Evolutionary conservation across 2,888 invertebrate species (phyloP), one percentile per base, ranked within the genome.

Genomic region (Acanthosepion lycidas): DNA sequence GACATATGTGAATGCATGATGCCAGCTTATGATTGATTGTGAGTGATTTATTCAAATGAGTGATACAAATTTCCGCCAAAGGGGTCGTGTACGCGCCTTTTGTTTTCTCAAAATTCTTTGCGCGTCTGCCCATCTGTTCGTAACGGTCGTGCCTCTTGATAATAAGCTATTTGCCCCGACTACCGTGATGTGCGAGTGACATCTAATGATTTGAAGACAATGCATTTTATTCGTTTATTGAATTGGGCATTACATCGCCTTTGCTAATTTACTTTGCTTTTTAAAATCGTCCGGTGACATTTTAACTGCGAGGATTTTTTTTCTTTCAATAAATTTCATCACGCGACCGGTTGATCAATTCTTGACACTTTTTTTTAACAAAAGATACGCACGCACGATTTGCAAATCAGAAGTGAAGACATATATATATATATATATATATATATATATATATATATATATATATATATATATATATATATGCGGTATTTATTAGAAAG

Each of bases 51-150:
- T 78, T n/a, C 78, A 78, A 78, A 78, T n/a, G 12, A 33, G n/a
- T 15, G 15, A n/a, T 5, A 78, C n/a, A n/a, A 15, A n/a, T 78
- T 78, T 9, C 6, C 28, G 78, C 78, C 33, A 15, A 78, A 78
- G n/a, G 78, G 78, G n/a, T 78, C 33, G 15, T n/a, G n/a, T 78
- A 33, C 33, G 2, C n/a, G 78, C n/a, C 78, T 78, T 78, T 78
- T 78, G 78, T 78, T 78, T 78, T 78, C 78, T n/a, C n/a, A 8
- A n/a, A 78, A 78, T 33, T 78, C n/a, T n/a, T 78, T 33, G 78
- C 78, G 78, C 33, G 78, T 78, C 78, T 78, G 78, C 78, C 78
- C 78, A 78, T 78, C 78, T 78, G 78, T 78, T 78, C 78, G 78
- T n/a, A 78, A 78, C 78, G 78, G 78, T 78, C 33, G n/a, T 78